Conservation (phyloP, 2,113 vertebrate species). For the Hucho hucho region DNA sequence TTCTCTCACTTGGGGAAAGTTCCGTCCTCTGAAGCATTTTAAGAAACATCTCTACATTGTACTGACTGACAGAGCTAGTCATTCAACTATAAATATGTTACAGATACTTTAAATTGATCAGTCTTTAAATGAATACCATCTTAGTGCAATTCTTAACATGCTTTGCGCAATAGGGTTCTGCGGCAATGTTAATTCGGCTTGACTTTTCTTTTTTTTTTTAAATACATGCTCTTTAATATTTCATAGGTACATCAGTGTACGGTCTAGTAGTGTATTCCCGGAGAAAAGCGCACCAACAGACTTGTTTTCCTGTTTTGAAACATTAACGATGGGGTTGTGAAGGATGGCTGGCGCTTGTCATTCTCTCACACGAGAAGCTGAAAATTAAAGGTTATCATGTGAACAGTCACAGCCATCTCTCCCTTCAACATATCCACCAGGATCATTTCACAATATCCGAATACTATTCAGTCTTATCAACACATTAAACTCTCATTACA, state of each 20-base stretch:
- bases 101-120: conserved; percentile 45
- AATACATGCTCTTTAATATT: conserved; percentile 48
- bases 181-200: conserved; percentile 29
- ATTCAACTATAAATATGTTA: conserved; percentile 51
- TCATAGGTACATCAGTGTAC: conserved; percentile 33
- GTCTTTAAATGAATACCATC: conserved; percentile 53
- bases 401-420: conserved; percentile 24
- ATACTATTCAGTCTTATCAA: conserved; percentile 15
- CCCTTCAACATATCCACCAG: neutral
- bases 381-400: neutral
- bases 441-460: neutral
- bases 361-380: conserved; percentile 2
- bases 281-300: conserved; percentile 1
- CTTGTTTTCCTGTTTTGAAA: neutral
- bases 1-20: neutral
- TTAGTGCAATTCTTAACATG: conserved; percentile 68
- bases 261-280: conserved; percentile 20
- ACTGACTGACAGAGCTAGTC: conserved; percentile 41
- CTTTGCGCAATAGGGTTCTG: conserved; percentile 45
- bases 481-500: neutral
- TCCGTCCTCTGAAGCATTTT: conserved; percentile 10
- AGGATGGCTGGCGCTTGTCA: neutral
- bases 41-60: conserved; percentile 33
- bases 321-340: neutral
- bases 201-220: conserved; percentile 14